Evolutionary conservation across 2,888 invertebrate genomes (phyloP).

Genomic region (Pilophorus perplexus): DNA sequence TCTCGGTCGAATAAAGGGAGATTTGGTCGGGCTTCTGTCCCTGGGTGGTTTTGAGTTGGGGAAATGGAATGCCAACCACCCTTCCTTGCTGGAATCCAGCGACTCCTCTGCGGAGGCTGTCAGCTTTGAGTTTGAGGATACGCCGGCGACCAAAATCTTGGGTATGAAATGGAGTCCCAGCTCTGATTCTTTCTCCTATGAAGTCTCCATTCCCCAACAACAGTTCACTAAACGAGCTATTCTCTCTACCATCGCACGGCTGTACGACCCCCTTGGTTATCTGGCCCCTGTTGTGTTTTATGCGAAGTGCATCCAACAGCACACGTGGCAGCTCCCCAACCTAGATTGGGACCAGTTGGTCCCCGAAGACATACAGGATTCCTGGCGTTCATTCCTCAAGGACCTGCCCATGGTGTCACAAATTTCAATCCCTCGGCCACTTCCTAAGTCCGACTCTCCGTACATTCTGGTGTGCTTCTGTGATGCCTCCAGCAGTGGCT

Average conservation of each 20-base stretch:
- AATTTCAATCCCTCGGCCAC: not conserved
- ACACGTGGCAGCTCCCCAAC: constrained; percentile 7
- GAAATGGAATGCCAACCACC: too few relatives aligned
- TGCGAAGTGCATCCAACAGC: constrained; percentile 14
- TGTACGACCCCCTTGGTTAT: constrained; percentile 23
- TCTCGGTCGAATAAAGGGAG: not conserved
- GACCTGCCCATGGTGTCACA: constrained; percentile 1
- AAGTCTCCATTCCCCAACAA: not conserved
- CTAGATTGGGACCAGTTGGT: constrained; percentile 14
- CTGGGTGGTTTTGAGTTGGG: constrained; percentile 24
- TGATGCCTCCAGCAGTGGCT: constrained; percentile 23
- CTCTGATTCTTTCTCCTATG: constrained; percentile 43
- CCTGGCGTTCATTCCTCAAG: constrained; percentile 2
- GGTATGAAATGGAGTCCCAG: constrained; percentile 45
- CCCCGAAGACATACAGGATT: not conserved
- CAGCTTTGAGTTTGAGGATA: constrained; percentile 9
- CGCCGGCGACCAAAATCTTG: constrained; percentile 43
- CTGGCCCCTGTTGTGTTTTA: constrained; percentile 6
- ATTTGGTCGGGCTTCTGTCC: not conserved
- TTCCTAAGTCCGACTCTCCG: not conserved
- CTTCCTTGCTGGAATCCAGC: not conserved
- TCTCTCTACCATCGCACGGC: constrained; percentile 35
- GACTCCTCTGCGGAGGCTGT: not conserved
- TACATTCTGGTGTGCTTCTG: constrained; percentile 17
- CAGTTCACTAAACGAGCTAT: constrained; percentile 44